Percentiles rank a stretch among this genome's conserved stretches.
Conservation (phyloP, 2,113 vertebrate species). For the Conger conger region DNA sequence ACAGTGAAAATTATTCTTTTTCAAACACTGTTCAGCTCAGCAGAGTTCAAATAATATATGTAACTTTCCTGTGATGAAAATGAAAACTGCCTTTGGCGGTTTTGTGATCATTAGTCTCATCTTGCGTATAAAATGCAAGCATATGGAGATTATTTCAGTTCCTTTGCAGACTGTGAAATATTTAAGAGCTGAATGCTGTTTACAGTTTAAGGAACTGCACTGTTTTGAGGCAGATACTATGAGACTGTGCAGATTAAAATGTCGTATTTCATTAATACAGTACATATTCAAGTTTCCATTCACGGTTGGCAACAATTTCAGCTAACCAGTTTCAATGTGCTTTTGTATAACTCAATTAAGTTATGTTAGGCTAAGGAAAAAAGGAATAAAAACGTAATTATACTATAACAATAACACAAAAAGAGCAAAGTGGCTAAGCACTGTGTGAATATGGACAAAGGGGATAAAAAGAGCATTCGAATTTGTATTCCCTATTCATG, state of each 20-base stretch:
- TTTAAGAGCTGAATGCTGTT: background rate
- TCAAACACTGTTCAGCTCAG: background rate
- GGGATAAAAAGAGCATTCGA: conserved; percentile 60
- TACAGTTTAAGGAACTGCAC: background rate
- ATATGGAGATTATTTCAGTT: background rate
- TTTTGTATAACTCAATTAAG: background rate
- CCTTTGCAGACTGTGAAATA: background rate
- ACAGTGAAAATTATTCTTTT: background rate
- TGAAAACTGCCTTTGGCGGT: background rate
- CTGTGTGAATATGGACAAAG: conserved; percentile 59
- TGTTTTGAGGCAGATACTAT: background rate
- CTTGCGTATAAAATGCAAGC: background rate
- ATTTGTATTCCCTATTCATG: conserved; percentile 56
- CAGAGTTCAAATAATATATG: background rate
- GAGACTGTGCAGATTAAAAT: background rate
- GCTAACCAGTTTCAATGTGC: background rate
- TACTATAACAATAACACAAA: conserved; percentile 56
- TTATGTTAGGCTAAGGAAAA: background rate
- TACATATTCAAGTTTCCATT: background rate
- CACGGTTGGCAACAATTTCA: background rate
- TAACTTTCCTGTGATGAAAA: background rate
- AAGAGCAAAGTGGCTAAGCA: conserved; percentile 54
- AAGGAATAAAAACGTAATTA: conserved; percentile 47
- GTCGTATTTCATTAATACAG: background rate
- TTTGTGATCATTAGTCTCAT: background rate